phyloP scores from a whole-genome alignment of 2,888 invertebrate genomes.

The Gymnocheta viridis region DNA sequence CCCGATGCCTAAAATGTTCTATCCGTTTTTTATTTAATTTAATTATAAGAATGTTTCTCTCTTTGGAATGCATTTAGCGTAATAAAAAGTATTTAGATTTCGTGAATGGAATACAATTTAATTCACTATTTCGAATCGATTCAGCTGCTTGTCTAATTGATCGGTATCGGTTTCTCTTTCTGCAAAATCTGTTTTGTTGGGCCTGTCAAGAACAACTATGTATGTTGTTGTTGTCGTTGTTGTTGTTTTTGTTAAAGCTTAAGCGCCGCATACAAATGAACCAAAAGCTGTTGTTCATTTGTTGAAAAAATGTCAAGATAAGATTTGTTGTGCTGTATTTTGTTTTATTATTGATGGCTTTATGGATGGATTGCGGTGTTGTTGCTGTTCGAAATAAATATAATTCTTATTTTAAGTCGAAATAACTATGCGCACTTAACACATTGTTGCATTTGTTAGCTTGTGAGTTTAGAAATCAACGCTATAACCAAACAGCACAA shows the following conservation, averaged over 20 bases:
- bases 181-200: constrained; percentile 6
- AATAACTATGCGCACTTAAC: constrained; percentile 6
- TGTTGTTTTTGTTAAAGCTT: constrained; percentile 39
- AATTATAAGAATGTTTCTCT: neutral
- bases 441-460: constrained; percentile 19
- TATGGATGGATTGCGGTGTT: neutral
- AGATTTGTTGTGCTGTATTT: constrained; percentile 3
- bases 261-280: constrained; percentile 59
- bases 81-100: constrained; percentile 22
- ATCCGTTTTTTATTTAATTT: neutral
- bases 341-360: neutral
- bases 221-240: no score
- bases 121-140: constrained; percentile 6
- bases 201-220: constrained; percentile 18
- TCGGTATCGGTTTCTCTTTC: constrained; percentile 24
- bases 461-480: constrained; percentile 11
- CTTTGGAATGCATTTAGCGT: constrained; percentile 11
- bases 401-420: neutral
- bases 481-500: no score
- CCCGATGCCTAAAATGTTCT: neutral
- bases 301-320: constrained; percentile 23
- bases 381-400: neutral
- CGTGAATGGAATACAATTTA: constrained; percentile 43
- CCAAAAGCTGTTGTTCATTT: constrained; percentile 18
- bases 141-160: constrained; percentile 35